Evolutionary conservation across 2,888 invertebrate species (phyloP).

Genomic region (Cosmorhoe ocellata): DNA sequence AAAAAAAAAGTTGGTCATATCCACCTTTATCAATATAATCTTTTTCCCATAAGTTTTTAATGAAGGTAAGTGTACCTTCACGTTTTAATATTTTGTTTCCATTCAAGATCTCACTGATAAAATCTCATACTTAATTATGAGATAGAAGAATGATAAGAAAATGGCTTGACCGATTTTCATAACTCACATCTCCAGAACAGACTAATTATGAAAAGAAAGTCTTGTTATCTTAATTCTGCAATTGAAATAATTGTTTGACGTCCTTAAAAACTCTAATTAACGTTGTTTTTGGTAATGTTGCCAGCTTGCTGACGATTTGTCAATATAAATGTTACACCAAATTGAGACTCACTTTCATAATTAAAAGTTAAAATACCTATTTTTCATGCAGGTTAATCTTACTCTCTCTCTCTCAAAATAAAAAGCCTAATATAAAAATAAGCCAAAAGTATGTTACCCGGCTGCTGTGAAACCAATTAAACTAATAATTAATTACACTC

Average conservation of each 20-base stretch:
- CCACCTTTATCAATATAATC: conserved; percentile 5
- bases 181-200: conserved; percentile 17
- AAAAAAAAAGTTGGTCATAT: too few species aligned
- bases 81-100: conserved; percentile 11
- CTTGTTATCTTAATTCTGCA: conserved; percentile 19
- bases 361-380: conserved; percentile 6
- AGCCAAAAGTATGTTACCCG: too few species aligned
- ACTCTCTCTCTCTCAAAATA: conserved; percentile 1
- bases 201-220: conserved; percentile 32
- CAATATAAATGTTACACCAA: conserved; percentile 6
- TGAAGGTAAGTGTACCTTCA: background rate
- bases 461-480: too few species aligned
- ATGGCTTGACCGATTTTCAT: conserved; percentile 20
- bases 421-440: too few species aligned
- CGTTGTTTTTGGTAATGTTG: conserved; percentile 6
- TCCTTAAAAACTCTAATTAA: conserved; percentile 8
- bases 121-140: conserved; percentile 22
- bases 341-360: conserved; percentile 13
- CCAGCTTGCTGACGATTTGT: conserved; percentile 4
- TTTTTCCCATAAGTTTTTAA: conserved; percentile 5
- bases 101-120: conserved; percentile 14
- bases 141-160: too few species aligned
- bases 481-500: too few species aligned
- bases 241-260: conserved; percentile 15
- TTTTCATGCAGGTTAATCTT: background rate